These are phyloP conservation scores for Mechanitis mazaeus DNA, from an alignment of 2,888 invertebrate species.

Conservation along the genomic window DNA sequence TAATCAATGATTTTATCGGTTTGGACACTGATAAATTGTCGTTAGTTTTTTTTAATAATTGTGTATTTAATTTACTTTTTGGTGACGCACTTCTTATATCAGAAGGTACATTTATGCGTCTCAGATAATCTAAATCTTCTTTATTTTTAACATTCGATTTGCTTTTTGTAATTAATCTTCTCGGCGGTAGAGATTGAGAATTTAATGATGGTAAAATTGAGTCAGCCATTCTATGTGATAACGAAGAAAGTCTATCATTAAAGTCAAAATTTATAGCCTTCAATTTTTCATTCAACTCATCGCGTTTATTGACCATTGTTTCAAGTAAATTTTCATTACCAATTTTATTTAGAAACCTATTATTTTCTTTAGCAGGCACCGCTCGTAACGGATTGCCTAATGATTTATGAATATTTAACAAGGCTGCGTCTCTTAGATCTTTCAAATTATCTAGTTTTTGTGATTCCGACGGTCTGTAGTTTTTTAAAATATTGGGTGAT, in stretches of 20 bases:
- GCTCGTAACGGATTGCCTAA: slow-evolving; percentile 41
- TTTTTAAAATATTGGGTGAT: slow-evolving; percentile 10
- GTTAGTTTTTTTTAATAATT: not conserved
- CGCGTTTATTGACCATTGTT: slow-evolving; percentile 40
- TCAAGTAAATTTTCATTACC: slow-evolving; percentile 45
- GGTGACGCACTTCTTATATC: not conserved
- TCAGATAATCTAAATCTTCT: not conserved
- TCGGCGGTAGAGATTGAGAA: not conserved
- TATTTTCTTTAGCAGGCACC: slow-evolving; percentile 24
- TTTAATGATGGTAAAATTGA: slow-evolving; percentile 5
- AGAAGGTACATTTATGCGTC: not conserved
- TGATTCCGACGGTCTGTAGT: slow-evolving; percentile 17
- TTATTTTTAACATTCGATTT: not conserved
- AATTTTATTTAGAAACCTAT: slow-evolving; percentile 31
- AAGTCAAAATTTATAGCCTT: slow-evolving; percentile 53
- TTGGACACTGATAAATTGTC: not conserved
- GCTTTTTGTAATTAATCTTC: not conserved
- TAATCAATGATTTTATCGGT: too few relatives aligned
- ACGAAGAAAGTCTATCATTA: slow-evolving; percentile 50
- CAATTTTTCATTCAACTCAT: slow-evolving; percentile 55
- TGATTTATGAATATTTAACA: slow-evolving; percentile 43
- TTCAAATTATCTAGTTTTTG: slow-evolving; percentile 37
- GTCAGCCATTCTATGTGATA: slow-evolving; percentile 26
- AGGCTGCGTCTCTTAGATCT: slow-evolving; percentile 42
- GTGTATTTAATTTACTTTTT: not conserved